Evolutionary conservation across 2,797 vertebrate genomes (phyloP).

Genomic region (Psittacula derbiana): DNA sequence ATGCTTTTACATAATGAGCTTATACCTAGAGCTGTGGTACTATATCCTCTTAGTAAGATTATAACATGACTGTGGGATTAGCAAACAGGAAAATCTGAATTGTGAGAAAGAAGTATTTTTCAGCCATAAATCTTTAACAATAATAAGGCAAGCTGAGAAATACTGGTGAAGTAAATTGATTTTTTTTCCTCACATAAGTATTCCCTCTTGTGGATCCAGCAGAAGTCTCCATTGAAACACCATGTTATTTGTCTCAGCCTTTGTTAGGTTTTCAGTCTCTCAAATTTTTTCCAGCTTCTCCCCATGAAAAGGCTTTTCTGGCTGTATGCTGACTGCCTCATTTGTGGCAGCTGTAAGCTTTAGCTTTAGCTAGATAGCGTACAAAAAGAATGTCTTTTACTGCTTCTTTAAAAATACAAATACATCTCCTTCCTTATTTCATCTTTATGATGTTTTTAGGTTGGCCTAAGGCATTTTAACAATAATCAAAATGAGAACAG

Average conservation of each 20-base stretch:
- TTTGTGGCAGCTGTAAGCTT: neutral
- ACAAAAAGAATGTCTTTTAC: neutral
- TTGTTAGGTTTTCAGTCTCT: neutral
- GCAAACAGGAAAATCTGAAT: conserved; percentile 8
- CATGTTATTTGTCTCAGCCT: neutral
- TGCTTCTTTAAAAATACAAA: neutral
- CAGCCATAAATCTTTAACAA: conserved; percentile 35
- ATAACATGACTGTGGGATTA: conserved; percentile 51
- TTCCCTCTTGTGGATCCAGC: neutral
- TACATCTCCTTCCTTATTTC: neutral
- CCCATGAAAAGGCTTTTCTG: neutral
- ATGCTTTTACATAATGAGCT: conserved; percentile 55
- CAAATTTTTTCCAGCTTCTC: neutral
- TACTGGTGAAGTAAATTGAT: conserved; percentile 16
- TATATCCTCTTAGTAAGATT: conserved; percentile 61
- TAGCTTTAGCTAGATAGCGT: neutral
- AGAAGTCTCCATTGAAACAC: neutral
- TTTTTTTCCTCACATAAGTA: neutral
- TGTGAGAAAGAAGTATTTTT: conserved; percentile 19
- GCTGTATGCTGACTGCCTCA: neutral
- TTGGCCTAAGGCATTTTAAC: neutral
- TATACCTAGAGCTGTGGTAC: conserved; percentile 33
- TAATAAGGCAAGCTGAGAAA: conserved; percentile 6
- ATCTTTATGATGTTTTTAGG: neutral
- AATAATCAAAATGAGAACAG: conserved; percentile 5